These are phyloP conservation scores for Temnothorax ravouxi DNA, from an alignment of 2,888 invertebrate genomes.

Conservation along the genomic window DNA sequence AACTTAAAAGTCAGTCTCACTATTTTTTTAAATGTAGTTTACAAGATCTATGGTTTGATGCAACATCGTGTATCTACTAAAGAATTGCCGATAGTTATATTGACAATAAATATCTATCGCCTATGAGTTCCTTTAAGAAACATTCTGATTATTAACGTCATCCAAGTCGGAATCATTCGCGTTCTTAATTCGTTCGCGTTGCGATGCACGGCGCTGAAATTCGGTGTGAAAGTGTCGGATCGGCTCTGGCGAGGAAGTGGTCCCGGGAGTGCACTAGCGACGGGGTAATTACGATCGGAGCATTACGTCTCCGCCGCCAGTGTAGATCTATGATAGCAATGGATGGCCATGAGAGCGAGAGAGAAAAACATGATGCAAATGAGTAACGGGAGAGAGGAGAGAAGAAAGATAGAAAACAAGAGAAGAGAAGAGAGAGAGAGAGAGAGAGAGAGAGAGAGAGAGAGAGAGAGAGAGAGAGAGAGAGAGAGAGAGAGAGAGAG, in stretches of 20 bases:
- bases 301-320: conserved; percentile 73
- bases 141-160: background rate
- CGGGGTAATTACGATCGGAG: conserved; percentile 81
- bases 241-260: conserved; percentile 66
- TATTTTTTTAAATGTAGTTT: background rate
- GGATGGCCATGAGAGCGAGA: conserved; percentile 70
- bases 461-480: background rate
- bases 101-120: conserved; percentile 32
- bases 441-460: background rate
- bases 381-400: conserved; percentile 6
- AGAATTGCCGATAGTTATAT: conserved; percentile 4
- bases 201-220: conserved; percentile 33
- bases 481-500: background rate
- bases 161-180: background rate
- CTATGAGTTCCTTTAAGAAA: background rate
- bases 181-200: conserved; percentile 31
- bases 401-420: background rate
- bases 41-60: background rate
- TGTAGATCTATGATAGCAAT: conserved; percentile 82
- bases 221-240: conserved; percentile 70
- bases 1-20: too few relatives aligned
- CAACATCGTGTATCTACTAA: background rate
- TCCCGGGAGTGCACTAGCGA: conserved; percentile 80
- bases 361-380: conserved; percentile 55
- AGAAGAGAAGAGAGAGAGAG: background rate